phyloP scores from a whole-genome alignment of 2,888 invertebrate species.

The Rapana venosa region DNA sequence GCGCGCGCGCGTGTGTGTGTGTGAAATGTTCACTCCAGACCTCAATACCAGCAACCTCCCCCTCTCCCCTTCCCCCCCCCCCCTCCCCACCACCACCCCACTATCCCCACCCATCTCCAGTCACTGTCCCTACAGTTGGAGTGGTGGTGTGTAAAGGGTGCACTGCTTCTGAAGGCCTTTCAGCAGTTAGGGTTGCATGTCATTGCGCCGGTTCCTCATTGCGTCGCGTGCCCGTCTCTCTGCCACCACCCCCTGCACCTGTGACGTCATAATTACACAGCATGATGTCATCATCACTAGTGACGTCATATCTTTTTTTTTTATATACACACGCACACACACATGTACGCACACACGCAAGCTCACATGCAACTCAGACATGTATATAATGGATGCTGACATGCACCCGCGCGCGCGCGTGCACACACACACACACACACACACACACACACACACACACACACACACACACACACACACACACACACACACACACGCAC shows the following conservation, averaged over 20 bases:
- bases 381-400: background rate
- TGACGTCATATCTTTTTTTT: no score
- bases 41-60: background rate
- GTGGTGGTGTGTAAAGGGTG: no score
- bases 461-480: background rate
- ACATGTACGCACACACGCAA: slow-evolving; percentile 1
- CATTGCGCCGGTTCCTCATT: no score
- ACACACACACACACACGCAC: background rate
- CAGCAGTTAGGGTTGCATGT: no score
- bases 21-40: background rate
- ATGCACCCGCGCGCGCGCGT: background rate
- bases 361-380: background rate
- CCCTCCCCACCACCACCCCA: background rate
- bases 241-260: no score
- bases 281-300: no score
- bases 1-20: no score
- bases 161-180: no score
- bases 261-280: no score
- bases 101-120: no score
- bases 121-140: no score
- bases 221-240: no score
- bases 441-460: background rate
- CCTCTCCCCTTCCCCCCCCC: background rate
- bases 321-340: background rate
- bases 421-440: background rate